Percentiles rank a stretch among this genome's conserved stretches.
phyloP scores from a whole-genome alignment of 1,140 invertebrate genomes.

The Amyelois transitella region DNA sequence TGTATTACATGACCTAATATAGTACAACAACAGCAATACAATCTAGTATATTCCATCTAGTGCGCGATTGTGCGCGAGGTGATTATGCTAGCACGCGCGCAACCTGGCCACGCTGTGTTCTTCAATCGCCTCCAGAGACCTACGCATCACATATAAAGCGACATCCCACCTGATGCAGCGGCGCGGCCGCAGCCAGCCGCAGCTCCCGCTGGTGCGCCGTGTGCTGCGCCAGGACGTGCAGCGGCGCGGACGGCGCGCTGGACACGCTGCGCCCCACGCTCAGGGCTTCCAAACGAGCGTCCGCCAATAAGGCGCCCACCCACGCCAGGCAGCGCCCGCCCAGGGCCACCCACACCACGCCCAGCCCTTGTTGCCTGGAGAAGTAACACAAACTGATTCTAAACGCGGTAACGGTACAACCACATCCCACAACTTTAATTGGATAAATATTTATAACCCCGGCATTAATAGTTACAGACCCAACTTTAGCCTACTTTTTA shows the following conservation, averaged over 20 bases:
- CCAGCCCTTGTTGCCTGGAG: slow-evolving; percentile 73
- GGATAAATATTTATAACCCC: no score
- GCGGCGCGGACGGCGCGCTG: slow-evolving; percentile 33
- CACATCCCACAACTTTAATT: no score
- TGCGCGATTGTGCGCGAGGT: not conserved
- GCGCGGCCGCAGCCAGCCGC: slow-evolving; percentile 40
- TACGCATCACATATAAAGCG: no score
- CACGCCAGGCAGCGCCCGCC: slow-evolving; percentile 62
- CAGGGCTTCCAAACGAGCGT: slow-evolving; percentile 76
- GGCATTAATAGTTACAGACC: no score
- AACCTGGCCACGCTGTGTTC: no score
- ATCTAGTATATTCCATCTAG: not conserved
- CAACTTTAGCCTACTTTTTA: no score
- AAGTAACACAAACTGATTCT: no score
- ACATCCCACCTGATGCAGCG: slow-evolving; percentile 47
- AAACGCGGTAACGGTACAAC: no score
- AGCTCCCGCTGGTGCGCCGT: slow-evolving; percentile 62
- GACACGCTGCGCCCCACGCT: slow-evolving; percentile 35
- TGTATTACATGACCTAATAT: no score
- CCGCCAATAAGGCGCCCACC: slow-evolving; percentile 74
- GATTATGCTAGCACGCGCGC: not conserved
- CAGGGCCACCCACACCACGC: slow-evolving; percentile 69
- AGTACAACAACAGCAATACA: not conserved
- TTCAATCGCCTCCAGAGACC: no score
- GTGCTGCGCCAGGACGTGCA: slow-evolving; percentile 39